Evolutionary conservation across 2,113 vertebrate species (phyloP).

Genomic region (Chrysemys picta): DNA sequence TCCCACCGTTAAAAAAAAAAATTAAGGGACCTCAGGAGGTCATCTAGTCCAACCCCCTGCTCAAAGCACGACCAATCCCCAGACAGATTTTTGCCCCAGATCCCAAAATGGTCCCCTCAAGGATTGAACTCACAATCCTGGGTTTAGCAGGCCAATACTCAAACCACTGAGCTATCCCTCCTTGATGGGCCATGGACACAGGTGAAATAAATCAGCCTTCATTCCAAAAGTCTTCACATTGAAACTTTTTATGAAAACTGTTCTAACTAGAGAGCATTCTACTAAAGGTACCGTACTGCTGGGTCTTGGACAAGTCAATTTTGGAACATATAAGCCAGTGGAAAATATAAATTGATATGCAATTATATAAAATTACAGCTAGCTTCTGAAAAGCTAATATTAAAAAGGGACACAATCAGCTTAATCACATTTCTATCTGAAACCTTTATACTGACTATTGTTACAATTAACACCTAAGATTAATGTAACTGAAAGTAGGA

Average conservation of each 20-base stretch:
- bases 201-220: constrained; percentile 59
- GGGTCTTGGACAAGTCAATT: not conserved
- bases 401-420: not conserved
- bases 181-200: constrained; percentile 51
- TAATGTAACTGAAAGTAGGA: not conserved
- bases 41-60: too few relatives aligned
- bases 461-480: not conserved
- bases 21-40: too few relatives aligned
- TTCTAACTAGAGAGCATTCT: not conserved
- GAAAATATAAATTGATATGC: not conserved
- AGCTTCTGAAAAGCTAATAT: not conserved
- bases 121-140: too few relatives aligned
- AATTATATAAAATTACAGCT: not conserved
- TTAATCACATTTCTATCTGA: not conserved
- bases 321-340: accelerated
- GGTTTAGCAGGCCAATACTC: too few relatives aligned
- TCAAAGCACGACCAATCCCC: too few relatives aligned
- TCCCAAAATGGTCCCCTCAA: too few relatives aligned
- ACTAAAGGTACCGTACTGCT: not conserved
- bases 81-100: too few relatives aligned
- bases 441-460: not conserved
- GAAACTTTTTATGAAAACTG: constrained; percentile 17
- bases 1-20: not conserved
- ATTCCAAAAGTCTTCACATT: constrained; percentile 52
- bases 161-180: too few relatives aligned